Conservation (phyloP, 2,797 vertebrate species). For the Falco biarmicus region DNA sequence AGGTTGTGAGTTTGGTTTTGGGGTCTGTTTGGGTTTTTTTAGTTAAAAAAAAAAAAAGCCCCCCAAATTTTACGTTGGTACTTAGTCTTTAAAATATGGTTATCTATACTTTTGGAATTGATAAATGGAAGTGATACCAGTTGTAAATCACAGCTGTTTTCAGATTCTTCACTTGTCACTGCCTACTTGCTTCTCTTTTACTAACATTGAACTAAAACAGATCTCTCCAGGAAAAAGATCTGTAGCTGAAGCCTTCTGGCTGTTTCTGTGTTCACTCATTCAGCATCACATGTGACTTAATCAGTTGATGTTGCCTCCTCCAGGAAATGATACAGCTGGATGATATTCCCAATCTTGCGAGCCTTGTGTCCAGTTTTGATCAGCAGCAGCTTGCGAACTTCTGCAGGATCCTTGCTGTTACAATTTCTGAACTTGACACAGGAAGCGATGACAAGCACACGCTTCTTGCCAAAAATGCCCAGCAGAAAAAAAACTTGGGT, state of each 20-base stretch:
- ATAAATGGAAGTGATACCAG: not conserved
- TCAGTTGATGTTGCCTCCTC: slow-evolving; percentile 7
- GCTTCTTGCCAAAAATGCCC: slow-evolving; percentile 94
- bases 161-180: not conserved
- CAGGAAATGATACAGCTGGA: slow-evolving; percentile 98
- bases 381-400: slow-evolving; percentile 99
- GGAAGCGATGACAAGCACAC: slow-evolving; percentile 98
- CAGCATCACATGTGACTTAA: not conserved
- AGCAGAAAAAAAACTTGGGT: slow-evolving; percentile 90
- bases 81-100: not conserved
- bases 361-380: slow-evolving; percentile 96
- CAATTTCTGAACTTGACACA: slow-evolving; percentile 95
- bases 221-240: not conserved
- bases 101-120: not conserved
- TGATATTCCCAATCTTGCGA: slow-evolving; percentile 92
- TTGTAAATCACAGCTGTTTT: not conserved
- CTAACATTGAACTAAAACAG: not conserved
- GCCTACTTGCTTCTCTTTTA: not conserved
- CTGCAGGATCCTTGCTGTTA: slow-evolving; percentile 97
- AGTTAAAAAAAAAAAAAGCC: not conserved
- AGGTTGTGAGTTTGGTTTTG: not conserved
- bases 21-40: not conserved
- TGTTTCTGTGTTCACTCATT: not conserved
- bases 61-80: not conserved
- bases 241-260: not conserved